Evolutionary conservation across 2,888 invertebrate genomes (phyloP), one percentile per base, ranked within the genome.

Genomic region (Trisateles emortualis): DNA sequence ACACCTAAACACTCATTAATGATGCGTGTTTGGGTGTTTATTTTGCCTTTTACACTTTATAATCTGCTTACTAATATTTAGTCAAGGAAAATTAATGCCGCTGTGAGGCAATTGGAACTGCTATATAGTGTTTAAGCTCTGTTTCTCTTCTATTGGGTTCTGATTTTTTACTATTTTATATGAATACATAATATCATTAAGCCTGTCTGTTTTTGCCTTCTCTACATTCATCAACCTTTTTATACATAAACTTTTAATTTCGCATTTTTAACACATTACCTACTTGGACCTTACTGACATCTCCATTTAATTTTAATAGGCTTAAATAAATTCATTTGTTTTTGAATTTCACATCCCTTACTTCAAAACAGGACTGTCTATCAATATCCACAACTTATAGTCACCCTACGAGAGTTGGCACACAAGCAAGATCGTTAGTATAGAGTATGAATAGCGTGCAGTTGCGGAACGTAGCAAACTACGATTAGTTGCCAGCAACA

Each of bases 391-490:
- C 2, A n/a, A 36, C 13, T 19, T 45, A 24, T 44, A 19, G 67
- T 50, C 41, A 44, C 44, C 45, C 36, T 50, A 33, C 24, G 29
- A 29, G 4, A 46, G 29, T 39, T 38, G 22, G 14, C 17, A 45
- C 19, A 66, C 68, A 67, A 60, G 36, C 38, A 30, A 17, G 41
- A 30, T 64, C 65, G 51, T 69, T 65, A 65, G 58, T 38, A 52
- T 5, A 11, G 42, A 16, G 11, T 14, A 30, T 45, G 47, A 54
- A 62, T 59, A 47, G 49, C 65, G 32, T 16, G 22, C 33, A 36
- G 29, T 26, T 19, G 5, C 10, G 40, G 9, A 51, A 40, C 50
- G 11, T 5, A 17, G 43, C 30, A 49, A 64, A 38, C 49, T 41
- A 19, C 41, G 33, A 45, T 40, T 40, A 52, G 39, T 42, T 53